phyloP scores from a whole-genome alignment of 2,113 vertebrate species.

The Mesoclemmys tuberculata region DNA sequence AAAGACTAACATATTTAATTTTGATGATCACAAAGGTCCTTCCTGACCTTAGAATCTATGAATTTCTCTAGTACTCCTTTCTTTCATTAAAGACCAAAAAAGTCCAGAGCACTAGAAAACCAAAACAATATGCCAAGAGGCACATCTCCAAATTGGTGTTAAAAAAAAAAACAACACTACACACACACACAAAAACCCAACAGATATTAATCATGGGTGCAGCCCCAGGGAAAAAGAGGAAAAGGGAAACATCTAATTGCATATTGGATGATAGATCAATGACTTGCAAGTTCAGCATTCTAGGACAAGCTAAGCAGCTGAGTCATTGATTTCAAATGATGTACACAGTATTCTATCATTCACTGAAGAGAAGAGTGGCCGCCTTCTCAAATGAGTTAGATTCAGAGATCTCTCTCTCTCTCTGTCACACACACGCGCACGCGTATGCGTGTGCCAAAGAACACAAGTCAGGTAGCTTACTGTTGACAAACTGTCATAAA shows the following conservation, averaged over 20 bases:
- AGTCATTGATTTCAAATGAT: not conserved
- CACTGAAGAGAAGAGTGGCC: not conserved
- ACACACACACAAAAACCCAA: too few species aligned
- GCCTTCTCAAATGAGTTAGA: not conserved
- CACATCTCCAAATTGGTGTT: rapidly evolving
- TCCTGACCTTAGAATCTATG: not conserved
- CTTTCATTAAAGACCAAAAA: not conserved
- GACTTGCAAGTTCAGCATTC: not conserved
- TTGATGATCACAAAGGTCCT: not conserved
- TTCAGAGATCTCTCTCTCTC: not conserved
- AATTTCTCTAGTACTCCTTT: not conserved
- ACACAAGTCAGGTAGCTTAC: not conserved
- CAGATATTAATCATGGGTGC: rapidly evolving
- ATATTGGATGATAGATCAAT: not conserved
- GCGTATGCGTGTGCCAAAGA: not conserved
- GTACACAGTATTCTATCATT: not conserved
- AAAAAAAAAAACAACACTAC: too few species aligned
- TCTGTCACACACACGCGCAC: too few species aligned
- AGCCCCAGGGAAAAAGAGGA: not conserved
- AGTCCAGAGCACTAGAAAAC: not conserved
- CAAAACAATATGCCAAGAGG: not conserved
- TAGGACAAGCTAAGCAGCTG: not conserved
- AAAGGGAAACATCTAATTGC: not conserved
- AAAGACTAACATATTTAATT: too few species aligned
- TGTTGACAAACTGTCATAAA: not conserved